phyloP scores from a whole-genome alignment of 2,888 invertebrate genomes.

The Galerucella nymphaeae region DNA sequence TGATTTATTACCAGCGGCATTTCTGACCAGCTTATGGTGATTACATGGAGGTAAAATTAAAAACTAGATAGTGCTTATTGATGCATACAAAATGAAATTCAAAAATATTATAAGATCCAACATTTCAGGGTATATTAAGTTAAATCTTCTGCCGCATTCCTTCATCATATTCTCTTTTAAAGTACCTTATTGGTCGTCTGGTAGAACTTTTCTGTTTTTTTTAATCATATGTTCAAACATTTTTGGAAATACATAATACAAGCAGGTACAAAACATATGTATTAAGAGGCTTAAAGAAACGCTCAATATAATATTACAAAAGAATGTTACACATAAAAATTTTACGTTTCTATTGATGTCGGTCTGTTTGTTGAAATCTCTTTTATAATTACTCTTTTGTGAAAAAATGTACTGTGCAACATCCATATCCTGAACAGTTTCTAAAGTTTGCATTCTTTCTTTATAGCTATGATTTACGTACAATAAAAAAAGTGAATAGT shows the following conservation, averaged over 20 bases:
- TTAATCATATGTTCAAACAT: conserved; percentile 8
- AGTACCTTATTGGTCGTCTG: neutral
- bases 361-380: neutral
- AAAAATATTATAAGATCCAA: too few relatives aligned
- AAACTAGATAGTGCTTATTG: neutral
- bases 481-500: neutral
- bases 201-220: neutral
- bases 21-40: neutral
- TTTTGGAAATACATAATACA: neutral
- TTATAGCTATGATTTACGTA: neutral
- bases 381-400: conserved; percentile 2
- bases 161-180: neutral
- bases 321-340: conserved; percentile 5
- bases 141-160: too few relatives aligned
- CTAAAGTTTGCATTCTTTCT: neutral
- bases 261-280: conserved; percentile 2
- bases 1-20: neutral
- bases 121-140: too few relatives aligned
- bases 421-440: neutral
- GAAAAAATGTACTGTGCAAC: neutral
- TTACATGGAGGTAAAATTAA: neutral
- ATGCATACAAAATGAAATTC: neutral
- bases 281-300: conserved; percentile 7
- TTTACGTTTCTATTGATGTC: conserved; percentile 4
- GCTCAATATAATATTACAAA: conserved; percentile 5